Percentiles rank a stretch among this genome's conserved stretches.
These are phyloP conservation scores for Cyprinodon variegatus DNA, from an alignment of 2,113 vertebrate species.

Conservation along the genomic window DNA sequence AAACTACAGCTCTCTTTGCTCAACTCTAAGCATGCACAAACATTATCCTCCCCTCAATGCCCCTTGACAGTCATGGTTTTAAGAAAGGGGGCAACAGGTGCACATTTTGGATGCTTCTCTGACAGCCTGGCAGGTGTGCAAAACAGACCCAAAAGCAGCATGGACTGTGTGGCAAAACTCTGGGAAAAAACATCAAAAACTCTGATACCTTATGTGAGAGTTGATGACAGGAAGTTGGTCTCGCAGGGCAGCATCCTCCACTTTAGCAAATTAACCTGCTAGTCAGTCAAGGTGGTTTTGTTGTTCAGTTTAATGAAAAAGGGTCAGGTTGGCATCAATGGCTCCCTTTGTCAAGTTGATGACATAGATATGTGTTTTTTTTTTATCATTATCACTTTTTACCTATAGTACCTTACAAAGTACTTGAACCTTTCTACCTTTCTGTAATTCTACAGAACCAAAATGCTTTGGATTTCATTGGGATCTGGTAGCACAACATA, in stretches of 20 bases:
- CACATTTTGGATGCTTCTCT: conserved; percentile 74
- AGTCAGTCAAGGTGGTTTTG: conserved; percentile 86
- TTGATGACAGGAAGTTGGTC: conserved; percentile 91
- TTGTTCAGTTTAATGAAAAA: conserved; percentile 54
- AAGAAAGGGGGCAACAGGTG: conserved; percentile 86
- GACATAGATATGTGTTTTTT: conserved; percentile 11
- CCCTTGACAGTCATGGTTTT: conserved; percentile 71
- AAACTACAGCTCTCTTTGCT: conserved; percentile 57
- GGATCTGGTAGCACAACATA: too few relatives aligned
- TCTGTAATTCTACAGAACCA: not conserved
- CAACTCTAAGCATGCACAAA: conserved; percentile 53
- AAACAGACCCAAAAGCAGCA: conserved; percentile 33
- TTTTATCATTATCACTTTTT: not conserved
- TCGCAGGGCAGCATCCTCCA: conserved; percentile 90
- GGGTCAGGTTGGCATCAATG: conserved; percentile 18
- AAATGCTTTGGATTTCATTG: not conserved
- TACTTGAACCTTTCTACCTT: not conserved
- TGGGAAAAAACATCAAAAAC: conserved; percentile 58
- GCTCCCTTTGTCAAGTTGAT: conserved; percentile 16
- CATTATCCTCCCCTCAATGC: conserved; percentile 52
- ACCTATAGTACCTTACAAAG: not conserved
- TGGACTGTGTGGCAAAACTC: conserved; percentile 31
- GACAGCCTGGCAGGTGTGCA: conserved; percentile 83
- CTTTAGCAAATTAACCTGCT: conserved; percentile 98
- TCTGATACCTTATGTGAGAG: conserved; percentile 81